Conservation (phyloP, 2,888 invertebrate genomes). For the Amphipyra tragopoginis region DNA sequence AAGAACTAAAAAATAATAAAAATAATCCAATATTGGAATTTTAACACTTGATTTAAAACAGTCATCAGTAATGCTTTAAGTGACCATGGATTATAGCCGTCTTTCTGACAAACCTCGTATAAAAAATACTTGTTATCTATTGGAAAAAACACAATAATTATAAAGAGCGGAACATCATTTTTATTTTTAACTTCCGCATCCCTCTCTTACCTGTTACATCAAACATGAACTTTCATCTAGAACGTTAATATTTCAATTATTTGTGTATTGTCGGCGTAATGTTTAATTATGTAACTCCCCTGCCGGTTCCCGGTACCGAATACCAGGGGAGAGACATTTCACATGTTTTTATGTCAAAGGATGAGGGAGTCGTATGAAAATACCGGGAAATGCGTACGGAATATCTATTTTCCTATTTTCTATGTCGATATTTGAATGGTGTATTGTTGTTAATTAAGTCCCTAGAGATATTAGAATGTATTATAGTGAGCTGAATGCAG, state of each 20-base stretch:
- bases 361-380: constrained; percentile 23
- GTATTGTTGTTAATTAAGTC: constrained; percentile 42
- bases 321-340: constrained; percentile 35
- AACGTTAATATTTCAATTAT: constrained; percentile 53
- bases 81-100: too few relatives aligned
- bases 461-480: constrained; percentile 17
- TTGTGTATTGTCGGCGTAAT: constrained; percentile 43
- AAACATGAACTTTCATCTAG: constrained; percentile 26
- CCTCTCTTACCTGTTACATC: constrained; percentile 16
- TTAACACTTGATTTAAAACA: too few relatives aligned
- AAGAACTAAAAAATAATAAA: too few relatives aligned
- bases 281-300: constrained; percentile 54
- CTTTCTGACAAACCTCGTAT: too few relatives aligned
- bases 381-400: constrained; percentile 15
- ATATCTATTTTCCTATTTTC: constrained; percentile 36
- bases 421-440: constrained; percentile 25
- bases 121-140: too few relatives aligned
- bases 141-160: too few relatives aligned
- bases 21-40: too few relatives aligned
- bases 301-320: neutral
- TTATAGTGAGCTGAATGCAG: neutral
- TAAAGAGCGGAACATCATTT: too few relatives aligned
- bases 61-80: too few relatives aligned
- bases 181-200: constrained; percentile 9
- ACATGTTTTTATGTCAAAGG: constrained; percentile 51